Base-by-base conservation (phyloP, 2,113 vertebrate species). In the Brachypteracias leptosomus region DNA sequence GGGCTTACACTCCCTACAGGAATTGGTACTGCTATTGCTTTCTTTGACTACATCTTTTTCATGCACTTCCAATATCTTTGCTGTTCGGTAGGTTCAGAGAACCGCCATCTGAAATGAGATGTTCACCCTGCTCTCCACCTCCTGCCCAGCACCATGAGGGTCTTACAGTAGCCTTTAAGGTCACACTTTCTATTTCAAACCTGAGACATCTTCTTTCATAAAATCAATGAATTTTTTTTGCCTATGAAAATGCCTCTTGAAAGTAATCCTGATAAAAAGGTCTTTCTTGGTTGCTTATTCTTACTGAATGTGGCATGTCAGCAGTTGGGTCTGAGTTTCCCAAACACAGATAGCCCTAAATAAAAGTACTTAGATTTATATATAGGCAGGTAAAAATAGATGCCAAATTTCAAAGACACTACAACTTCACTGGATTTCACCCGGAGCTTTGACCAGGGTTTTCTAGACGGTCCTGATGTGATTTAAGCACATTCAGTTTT, bases 81-180 rank as follows among this genome's bases (percentile, higher is more conserved):
- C 22, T 28, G 10, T 42, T 29, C 57, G 38, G 11, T 15, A 26
- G 29, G 31, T 67, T 44, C 40, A 40, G 21, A 40, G n/a, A 54
- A 13, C 4, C 13, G 33, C 4, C 28, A 11, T 8, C 42, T 2
- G 1, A 68, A 78, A 17, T 13, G 35, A 62, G 22, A 16, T 3
- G 2, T 14, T 61, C 28, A 26, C n/a, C 25, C 59, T 24, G 3
- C 8, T 81, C 44, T 42, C 11, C 22, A 5, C n/a, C 57, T 54
- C 54, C 54, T 70, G 31, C 24, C 36, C 9, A 3, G 8, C 44
- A 44, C 31, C 3, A 0, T 0, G 0, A 13, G 10, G 16, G 5
- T 44, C 74, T 73, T 22, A 24, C 36, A 33, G 21, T 8, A 65
- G 40, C 28, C 11, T 66, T 55, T 62, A 57, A 46, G 38, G 11